Conservation (phyloP, 2,113 vertebrate species). For the Bubo bubo region DNA sequence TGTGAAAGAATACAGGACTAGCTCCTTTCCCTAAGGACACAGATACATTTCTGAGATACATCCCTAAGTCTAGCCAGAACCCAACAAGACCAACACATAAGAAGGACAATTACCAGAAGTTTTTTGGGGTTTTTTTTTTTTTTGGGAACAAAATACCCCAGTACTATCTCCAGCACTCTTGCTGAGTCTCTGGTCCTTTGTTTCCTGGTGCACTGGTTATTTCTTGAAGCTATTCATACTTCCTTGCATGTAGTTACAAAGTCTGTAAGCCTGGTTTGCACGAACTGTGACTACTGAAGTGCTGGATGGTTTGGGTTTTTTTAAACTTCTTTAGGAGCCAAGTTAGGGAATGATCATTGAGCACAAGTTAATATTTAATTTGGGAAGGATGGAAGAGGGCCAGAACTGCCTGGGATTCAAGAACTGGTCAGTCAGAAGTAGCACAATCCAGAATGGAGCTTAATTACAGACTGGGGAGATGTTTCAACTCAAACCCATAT, state of each 20-base stretch:
- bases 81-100: neutral
- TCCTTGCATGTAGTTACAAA: neutral
- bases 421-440: neutral
- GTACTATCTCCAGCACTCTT: neutral
- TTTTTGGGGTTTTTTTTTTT: neutral
- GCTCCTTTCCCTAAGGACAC: neutral
- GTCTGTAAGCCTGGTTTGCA: neutral
- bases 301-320: neutral
- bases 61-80: neutral
- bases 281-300: neutral
- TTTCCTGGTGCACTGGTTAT: neutral
- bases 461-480: neutral
- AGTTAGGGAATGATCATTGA: neutral
- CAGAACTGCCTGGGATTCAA: neutral
- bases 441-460: neutral
- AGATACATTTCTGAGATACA: neutral
- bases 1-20: neutral
- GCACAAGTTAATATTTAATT: neutral
- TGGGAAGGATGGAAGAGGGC: neutral
- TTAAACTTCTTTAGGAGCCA: neutral
- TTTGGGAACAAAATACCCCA: neutral
- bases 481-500: neutral
- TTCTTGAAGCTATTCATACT: neutral
- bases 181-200: neutral
- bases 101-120: neutral